phyloP scores from a whole-genome alignment of 2,888 invertebrate species.

The Sipha maydis region DNA sequence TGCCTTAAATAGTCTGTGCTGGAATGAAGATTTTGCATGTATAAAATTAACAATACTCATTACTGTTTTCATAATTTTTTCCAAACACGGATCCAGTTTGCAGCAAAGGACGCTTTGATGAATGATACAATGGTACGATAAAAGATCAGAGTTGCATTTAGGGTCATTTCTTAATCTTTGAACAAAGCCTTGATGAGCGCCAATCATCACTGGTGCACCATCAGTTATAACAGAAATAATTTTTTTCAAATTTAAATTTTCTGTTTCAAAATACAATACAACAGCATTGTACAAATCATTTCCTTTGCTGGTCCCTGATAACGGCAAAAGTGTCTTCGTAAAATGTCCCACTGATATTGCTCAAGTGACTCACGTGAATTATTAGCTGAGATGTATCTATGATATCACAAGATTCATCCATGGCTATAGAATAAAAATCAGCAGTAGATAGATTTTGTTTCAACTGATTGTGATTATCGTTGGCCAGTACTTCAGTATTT shows the following conservation, averaged over 20 bases:
- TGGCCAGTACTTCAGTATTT: constrained; percentile 14
- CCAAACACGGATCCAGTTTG: constrained; percentile 22
- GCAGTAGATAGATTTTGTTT: constrained; percentile 28
- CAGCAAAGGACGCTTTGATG: constrained; percentile 20
- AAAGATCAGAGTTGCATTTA: constrained; percentile 26
- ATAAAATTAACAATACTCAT: constrained; percentile 34
- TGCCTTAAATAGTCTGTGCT: constrained; percentile 25
- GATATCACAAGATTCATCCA: constrained; percentile 36
- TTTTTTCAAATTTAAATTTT: constrained; percentile 23
- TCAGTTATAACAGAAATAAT: background rate
- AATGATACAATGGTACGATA: constrained; percentile 21
- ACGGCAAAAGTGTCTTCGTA: constrained; percentile 14
- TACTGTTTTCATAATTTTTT: constrained; percentile 29
- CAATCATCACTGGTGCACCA: constrained; percentile 18
- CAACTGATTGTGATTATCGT: constrained; percentile 16
- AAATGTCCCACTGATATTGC: constrained; percentile 4
- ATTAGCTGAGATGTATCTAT: constrained; percentile 30
- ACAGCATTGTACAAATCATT: too few species aligned
- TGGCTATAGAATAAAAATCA: constrained; percentile 43
- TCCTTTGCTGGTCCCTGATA: too few species aligned
- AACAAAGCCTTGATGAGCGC: constrained; percentile 22
- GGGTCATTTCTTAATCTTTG: constrained; percentile 11
- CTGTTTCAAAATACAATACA: constrained; percentile 15
- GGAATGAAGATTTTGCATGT: constrained; percentile 30
- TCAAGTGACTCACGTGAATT: constrained; percentile 20